These are phyloP conservation scores for Micronisus gabar DNA, from an alignment of 2,113 vertebrate species.

Conservation along the genomic window DNA sequence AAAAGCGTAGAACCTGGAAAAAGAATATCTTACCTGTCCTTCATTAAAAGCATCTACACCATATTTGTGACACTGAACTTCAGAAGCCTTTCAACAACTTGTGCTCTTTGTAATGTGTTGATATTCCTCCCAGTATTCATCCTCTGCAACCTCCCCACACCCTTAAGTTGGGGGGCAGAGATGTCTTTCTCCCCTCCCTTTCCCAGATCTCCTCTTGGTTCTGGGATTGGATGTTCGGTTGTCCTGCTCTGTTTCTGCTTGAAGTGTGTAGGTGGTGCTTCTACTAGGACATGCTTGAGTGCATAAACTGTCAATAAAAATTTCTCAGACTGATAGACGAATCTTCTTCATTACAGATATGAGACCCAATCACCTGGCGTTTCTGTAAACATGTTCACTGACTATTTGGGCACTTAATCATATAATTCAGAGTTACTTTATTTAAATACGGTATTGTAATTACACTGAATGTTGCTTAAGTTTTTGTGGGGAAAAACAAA, in stretches of 20 bases:
- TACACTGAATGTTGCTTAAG: background rate
- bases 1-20: background rate
- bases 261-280: background rate
- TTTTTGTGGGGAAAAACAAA: background rate
- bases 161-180: accelerated
- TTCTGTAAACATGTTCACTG: background rate
- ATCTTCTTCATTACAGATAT: background rate
- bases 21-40: background rate
- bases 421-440: background rate
- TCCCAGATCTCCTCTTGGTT: background rate
- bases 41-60: background rate
- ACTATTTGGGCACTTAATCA: background rate
- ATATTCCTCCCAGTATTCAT: background rate
- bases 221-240: background rate
- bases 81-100: background rate
- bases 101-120: background rate
- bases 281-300: background rate
- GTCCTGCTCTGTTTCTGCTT: background rate
- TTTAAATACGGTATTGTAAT: background rate
- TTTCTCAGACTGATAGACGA: background rate
- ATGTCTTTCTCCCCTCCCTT: background rate
- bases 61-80: background rate
- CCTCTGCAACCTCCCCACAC: background rate
- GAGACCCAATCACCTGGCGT: background rate
- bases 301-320: background rate